These are phyloP conservation scores for Athalia cordata DNA, from an alignment of 2,888 invertebrate genomes.

Conservation along the genomic window DNA sequence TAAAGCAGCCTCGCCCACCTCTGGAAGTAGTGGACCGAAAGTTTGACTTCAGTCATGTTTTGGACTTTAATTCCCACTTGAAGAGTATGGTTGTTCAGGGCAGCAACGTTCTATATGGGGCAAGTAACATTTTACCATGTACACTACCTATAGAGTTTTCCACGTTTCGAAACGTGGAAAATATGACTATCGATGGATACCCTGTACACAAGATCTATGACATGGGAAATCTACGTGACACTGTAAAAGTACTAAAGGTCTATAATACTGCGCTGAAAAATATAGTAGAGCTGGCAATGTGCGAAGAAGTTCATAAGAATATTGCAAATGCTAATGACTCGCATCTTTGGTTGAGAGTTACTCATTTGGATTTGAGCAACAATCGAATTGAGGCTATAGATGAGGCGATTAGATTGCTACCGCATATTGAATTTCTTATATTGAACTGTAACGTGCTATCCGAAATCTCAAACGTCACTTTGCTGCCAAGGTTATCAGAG, in stretches of 20 bases:
- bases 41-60: conserved; percentile 92
- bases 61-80: conserved; percentile 91
- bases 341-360: conserved; percentile 83
- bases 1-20: conserved; percentile 90
- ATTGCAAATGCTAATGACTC: conserved; percentile 73
- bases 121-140: conserved; percentile 90
- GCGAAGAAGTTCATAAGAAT: conserved; percentile 88
- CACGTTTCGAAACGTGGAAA: conserved; percentile 86
- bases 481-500: conserved; percentile 84
- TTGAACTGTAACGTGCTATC: conserved; percentile 87
- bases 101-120: conserved; percentile 81
- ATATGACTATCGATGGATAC: conserved; percentile 82
- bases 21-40: conserved; percentile 86
- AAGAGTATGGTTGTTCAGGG: conserved; percentile 82
- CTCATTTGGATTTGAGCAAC: conserved; percentile 84
- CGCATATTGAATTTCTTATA: conserved; percentile 82
- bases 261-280: conserved; percentile 80
- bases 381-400: conserved; percentile 88
- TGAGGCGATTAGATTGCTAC: conserved; percentile 85
- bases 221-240: conserved; percentile 78
- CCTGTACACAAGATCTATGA: conserved; percentile 81
- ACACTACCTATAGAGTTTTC: conserved; percentile 87
- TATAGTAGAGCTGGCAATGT: conserved; percentile 87
- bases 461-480: conserved; percentile 85
- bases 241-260: conserved; percentile 80